A percentile compares a stretch with the other conserved stretches of the same genome.
Conservation (phyloP, 2,888 invertebrate species). For the Tribolium freemani region DNA sequence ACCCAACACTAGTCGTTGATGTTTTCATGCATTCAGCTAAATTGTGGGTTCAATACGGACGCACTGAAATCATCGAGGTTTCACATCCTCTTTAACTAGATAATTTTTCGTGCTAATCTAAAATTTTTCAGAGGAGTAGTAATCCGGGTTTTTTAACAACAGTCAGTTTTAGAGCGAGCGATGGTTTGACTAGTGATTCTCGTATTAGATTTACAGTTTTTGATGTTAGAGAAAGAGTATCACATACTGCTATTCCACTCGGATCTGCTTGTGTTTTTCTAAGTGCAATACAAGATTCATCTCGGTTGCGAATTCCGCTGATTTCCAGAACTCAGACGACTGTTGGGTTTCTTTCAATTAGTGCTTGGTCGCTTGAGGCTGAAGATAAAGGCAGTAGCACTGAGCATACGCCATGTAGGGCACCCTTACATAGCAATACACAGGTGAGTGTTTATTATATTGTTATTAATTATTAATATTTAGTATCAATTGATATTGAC, state of each 20-base stretch:
- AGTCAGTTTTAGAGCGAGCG: constrained; percentile 85
- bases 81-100: not conserved
- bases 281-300: constrained; percentile 79
- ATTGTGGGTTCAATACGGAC: constrained; percentile 86
- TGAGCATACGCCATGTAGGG: constrained; percentile 77
- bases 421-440: constrained; percentile 67
- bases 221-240: constrained; percentile 89
- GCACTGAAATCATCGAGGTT: constrained; percentile 91
- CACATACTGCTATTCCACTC: constrained; percentile 84
- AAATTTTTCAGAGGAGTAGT: constrained; percentile 76
- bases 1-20: constrained; percentile 84
- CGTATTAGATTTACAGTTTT: constrained; percentile 86
- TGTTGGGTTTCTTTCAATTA: constrained; percentile 87
- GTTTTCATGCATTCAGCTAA: constrained; percentile 74
- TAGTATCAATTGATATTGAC: no score
- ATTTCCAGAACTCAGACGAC: constrained; percentile 75
- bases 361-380: constrained; percentile 88
- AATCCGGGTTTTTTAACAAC: constrained; percentile 92
- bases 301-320: constrained; percentile 70
- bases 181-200: constrained; percentile 80
- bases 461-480: no score
- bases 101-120: not conserved
- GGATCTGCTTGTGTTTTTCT: constrained; percentile 83
- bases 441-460: constrained; percentile 49
- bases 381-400: constrained; percentile 81